Conservation (phyloP, 2,888 invertebrate genomes). For the Chloroclysta siterata region DNA sequence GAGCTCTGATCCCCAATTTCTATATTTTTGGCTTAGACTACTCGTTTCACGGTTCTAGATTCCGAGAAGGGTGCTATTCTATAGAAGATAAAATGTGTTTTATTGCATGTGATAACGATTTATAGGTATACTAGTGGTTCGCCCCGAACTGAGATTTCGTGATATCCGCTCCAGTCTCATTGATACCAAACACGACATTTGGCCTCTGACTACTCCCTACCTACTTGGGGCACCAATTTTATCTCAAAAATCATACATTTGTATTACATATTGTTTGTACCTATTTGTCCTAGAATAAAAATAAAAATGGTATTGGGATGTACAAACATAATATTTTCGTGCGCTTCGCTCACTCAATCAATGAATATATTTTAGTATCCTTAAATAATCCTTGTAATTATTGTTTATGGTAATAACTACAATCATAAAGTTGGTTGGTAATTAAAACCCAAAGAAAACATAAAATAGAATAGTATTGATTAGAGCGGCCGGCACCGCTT, state of each 20-base stretch:
- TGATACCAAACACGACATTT: no score
- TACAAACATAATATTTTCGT: no score
- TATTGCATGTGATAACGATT: not conserved
- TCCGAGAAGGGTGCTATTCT: slow-evolving; percentile 35
- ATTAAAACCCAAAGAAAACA: slow-evolving; percentile 37
- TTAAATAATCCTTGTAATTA: not conserved
- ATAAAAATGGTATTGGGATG: no score
- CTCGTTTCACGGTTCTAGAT: slow-evolving; percentile 34
- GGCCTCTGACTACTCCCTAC: no score
- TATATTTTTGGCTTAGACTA: slow-evolving; percentile 59
- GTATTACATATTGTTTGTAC: no score
- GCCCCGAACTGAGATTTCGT: no score
- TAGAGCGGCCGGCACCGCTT: slow-evolving; percentile 49
- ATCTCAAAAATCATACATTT: no score
- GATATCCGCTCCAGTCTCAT: no score
- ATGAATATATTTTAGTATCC: not conserved
- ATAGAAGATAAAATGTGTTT: not conserved
- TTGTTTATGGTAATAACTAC: not conserved
- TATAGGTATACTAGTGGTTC: no score
- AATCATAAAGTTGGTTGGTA: slow-evolving; percentile 14
- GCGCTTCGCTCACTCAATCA: no score
- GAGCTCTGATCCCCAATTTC: slow-evolving; percentile 62
- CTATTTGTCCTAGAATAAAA: no score
- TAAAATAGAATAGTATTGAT: slow-evolving; percentile 54
- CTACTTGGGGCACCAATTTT: no score